These are phyloP conservation scores for Pelosia muscerda DNA, from an alignment of 2,888 invertebrate species.

Conservation along the genomic window DNA sequence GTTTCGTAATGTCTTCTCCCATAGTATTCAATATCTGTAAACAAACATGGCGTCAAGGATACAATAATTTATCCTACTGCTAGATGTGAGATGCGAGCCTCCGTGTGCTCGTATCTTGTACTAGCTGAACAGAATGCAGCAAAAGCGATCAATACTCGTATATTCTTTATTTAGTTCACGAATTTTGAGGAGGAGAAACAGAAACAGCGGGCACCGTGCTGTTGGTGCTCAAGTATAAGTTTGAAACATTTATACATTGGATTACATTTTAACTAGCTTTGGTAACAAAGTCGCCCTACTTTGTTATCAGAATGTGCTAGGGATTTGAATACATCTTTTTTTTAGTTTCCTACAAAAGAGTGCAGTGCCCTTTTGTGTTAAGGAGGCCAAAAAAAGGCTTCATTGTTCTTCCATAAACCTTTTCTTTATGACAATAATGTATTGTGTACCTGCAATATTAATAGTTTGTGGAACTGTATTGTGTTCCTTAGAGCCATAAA, in stretches of 20 bases:
- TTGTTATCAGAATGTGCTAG: background rate
- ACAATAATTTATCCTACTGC: conserved; percentile 14
- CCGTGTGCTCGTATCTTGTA: background rate
- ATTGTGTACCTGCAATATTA: conserved; percentile 4
- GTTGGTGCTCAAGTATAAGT: background rate
- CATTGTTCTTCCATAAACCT: background rate
- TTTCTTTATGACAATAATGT: background rate
- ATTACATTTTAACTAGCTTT: background rate
- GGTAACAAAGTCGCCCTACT: background rate
- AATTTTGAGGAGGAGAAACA: background rate
- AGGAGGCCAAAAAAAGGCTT: background rate
- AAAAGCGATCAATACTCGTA: background rate
- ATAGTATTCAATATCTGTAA: conserved; percentile 53
- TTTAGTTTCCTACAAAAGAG: background rate
- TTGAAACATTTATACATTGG: background rate
- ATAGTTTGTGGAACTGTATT: background rate
- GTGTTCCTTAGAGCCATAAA: background rate
- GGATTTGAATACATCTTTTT: background rate
- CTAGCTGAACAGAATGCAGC: background rate
- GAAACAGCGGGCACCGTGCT: background rate
- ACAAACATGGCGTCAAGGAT: conserved; percentile 65
- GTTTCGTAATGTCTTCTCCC: conserved; percentile 67
- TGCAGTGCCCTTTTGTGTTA: background rate
- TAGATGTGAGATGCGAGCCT: background rate
- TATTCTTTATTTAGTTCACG: background rate